These are phyloP conservation scores for Aromia moschata DNA, from an alignment of 2,888 invertebrate species.

Conservation along the genomic window DNA sequence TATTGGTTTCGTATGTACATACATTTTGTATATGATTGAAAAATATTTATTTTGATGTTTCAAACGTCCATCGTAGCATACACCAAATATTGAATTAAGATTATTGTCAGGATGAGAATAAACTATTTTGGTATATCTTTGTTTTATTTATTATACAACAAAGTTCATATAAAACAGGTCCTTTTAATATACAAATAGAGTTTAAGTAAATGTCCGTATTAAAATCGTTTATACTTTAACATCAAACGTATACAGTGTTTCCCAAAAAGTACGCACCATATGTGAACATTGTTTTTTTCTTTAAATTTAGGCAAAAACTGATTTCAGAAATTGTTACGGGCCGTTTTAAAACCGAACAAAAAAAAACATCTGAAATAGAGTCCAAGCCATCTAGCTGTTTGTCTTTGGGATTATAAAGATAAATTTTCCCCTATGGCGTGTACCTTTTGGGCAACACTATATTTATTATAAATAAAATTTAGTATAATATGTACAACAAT, in stretches of 20 bases:
- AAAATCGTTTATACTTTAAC: constrained; percentile 6
- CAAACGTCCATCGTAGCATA: background rate
- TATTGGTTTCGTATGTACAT: too few species aligned
- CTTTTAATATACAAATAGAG: constrained; percentile 14
- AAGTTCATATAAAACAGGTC: constrained; percentile 10
- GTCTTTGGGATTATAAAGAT: constrained; percentile 1
- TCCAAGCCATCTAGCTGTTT: too few species aligned
- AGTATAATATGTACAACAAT: constrained; percentile 31
- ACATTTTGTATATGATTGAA: too few species aligned
- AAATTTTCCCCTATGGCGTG: constrained; percentile 1
- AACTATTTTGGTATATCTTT: constrained; percentile 15
- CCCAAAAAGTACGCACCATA: too few species aligned
- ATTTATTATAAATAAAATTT: constrained; percentile 25
- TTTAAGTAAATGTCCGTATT: constrained; percentile 2
- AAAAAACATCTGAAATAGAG: too few species aligned
- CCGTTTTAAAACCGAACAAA: too few species aligned
- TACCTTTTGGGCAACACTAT: background rate
- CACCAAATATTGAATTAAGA: constrained; percentile 12
- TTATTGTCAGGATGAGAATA: constrained; percentile 1
- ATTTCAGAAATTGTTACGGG: too few species aligned
- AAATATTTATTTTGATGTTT: too few species aligned
- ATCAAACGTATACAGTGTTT: constrained; percentile 6
- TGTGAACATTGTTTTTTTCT: too few species aligned
- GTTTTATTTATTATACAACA: constrained; percentile 15
- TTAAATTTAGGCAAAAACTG: too few species aligned